phyloP scores from a whole-genome alignment of 2,113 vertebrate species.

The Seriola quinqueradiata region DNA sequence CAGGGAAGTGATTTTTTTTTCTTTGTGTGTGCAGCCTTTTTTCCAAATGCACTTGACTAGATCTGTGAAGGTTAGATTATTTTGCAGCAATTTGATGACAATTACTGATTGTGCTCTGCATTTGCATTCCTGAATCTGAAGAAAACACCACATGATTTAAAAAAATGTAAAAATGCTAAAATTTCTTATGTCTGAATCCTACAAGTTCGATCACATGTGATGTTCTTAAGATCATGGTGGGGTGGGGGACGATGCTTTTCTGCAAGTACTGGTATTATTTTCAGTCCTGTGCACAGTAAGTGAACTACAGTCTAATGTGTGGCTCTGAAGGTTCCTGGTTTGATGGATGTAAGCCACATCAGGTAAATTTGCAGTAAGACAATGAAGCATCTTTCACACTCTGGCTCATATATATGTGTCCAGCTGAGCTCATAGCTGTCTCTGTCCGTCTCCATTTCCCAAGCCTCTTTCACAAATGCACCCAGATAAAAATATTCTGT shows the following conservation, averaged over 20 bases:
- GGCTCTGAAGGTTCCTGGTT: conserved; percentile 65
- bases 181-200: not conserved
- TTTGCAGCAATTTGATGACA: conserved; percentile 15
- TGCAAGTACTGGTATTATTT: conserved; percentile 53
- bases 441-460: conserved; percentile 68
- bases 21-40: conserved; percentile 15
- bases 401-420: conserved; percentile 75
- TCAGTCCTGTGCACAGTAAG: conserved; percentile 59
- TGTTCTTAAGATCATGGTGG: conserved; percentile 16
- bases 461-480: conserved; percentile 57
- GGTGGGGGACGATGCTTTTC: conserved; percentile 37
- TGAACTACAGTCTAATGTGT: conserved; percentile 59
- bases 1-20: not conserved
- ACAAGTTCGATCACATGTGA: conserved; percentile 9
- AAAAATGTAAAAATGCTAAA: conserved; percentile 13
- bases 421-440: conserved; percentile 67
- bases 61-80: conserved; percentile 11
- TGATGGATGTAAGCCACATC: conserved; percentile 53
- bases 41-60: not conserved
- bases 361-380: conserved; percentile 78
- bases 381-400: conserved; percentile 92
- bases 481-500: conserved; percentile 39
- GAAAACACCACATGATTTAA: conserved; percentile 19
- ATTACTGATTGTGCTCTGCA: conserved; percentile 38
- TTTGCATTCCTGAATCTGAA: conserved; percentile 45